Percentiles rank a stretch among this genome's conserved stretches.
phyloP scores from a whole-genome alignment of 2,113 vertebrate species.

The Sarotherodon lohbergeri region DNA sequence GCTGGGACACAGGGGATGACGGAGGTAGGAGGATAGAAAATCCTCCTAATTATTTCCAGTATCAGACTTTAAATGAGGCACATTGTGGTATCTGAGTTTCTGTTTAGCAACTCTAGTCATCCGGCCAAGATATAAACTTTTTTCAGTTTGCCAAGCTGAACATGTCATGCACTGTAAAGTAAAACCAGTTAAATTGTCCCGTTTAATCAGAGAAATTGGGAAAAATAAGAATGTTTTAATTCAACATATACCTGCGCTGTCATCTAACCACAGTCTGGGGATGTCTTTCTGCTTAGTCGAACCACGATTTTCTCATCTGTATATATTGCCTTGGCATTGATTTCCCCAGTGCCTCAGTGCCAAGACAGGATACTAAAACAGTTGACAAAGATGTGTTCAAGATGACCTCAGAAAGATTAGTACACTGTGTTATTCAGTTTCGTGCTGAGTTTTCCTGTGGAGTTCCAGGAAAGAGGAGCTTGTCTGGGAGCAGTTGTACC shows the following conservation, averaged over 20 bases:
- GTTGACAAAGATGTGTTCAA: slow-evolving; percentile 30
- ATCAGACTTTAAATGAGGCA: background rate
- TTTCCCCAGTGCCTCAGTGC: background rate
- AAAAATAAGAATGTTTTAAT: background rate
- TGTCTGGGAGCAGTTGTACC: slow-evolving; percentile 37
- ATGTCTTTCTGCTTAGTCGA: background rate
- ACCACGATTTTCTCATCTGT: background rate
- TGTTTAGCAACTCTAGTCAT: background rate
- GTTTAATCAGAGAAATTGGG: background rate
- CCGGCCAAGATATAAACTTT: background rate
- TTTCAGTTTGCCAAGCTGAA: background rate
- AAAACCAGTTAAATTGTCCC: background rate
- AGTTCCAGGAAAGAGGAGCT: slow-evolving; percentile 54
- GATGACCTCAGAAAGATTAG: slow-evolving; percentile 33
- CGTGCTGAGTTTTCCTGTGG: slow-evolving; percentile 10
- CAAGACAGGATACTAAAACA: slow-evolving; percentile 5
- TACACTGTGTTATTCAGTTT: slow-evolving; percentile 20
- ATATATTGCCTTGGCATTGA: background rate
- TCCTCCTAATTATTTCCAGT: background rate
- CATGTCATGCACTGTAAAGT: background rate
- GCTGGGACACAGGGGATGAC: background rate
- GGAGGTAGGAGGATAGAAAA: background rate
- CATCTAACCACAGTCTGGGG: background rate
- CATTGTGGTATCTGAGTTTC: background rate
- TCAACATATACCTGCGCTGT: background rate